Evolutionary conservation across 2,113 vertebrate genomes (phyloP).

Genomic region (Theristicus caerulescens): DNA sequence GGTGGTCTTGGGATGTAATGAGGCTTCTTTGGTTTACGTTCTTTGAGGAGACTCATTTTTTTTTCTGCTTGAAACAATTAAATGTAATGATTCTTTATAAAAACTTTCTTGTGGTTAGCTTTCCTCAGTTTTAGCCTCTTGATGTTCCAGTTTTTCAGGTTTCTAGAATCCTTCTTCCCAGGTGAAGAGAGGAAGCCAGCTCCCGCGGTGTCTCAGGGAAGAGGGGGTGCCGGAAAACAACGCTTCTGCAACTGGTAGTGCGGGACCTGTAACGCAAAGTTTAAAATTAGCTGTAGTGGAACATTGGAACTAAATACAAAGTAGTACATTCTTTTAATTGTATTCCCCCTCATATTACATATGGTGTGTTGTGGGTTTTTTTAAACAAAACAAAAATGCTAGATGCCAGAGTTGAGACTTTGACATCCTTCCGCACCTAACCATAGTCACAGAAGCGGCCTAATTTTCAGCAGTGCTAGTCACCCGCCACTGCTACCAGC

Average conservation of each 20-base stretch:
- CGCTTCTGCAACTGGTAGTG: background rate
- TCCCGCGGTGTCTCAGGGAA: background rate
- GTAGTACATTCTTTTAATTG: background rate
- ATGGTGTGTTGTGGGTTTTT: background rate
- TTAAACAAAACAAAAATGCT: background rate
- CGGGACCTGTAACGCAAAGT: constrained; percentile 63
- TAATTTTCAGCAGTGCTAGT: background rate
- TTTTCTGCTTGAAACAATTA: constrained; percentile 18
- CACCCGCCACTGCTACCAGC: background rate
- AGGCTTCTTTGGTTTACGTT: constrained; percentile 95
- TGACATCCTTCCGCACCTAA: background rate
- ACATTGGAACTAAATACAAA: background rate
- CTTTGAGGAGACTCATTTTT: constrained; percentile 85
- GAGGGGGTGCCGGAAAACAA: background rate
- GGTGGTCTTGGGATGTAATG: constrained; percentile 96
- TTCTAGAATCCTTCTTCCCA: constrained; percentile 29
- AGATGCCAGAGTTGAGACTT: background rate
- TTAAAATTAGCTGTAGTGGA: background rate
- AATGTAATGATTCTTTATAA: background rate
- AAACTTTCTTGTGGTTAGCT: constrained; percentile 9
- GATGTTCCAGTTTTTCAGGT: constrained; percentile 49
- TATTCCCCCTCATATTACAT: background rate
- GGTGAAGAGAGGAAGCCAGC: background rate
- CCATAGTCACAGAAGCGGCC: background rate
- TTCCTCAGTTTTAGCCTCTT: background rate